These are phyloP conservation scores for Oreortyx pictus DNA, from an alignment of 2,797 vertebrate genomes.

Conservation along the genomic window DNA sequence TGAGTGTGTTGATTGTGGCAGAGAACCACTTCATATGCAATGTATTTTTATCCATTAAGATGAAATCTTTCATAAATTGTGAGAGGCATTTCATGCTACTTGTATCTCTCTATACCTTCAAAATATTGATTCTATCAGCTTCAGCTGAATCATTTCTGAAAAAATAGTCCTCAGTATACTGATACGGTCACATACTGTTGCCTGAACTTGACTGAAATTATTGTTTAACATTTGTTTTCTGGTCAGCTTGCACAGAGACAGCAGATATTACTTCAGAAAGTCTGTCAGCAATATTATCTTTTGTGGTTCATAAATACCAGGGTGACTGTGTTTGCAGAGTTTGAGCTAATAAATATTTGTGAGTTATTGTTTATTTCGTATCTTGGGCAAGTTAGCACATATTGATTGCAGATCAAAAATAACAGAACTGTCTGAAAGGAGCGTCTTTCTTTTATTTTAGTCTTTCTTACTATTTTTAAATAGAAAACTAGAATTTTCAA, in stretches of 20 bases:
- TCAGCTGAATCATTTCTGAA: not conserved
- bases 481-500: too few species aligned
- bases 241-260: not conserved
- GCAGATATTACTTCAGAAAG: not conserved
- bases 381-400: too few species aligned
- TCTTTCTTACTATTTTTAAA: too few species aligned
- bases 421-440: too few species aligned
- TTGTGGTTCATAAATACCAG: not conserved
- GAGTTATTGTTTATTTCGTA: too few species aligned
- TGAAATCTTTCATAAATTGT: not conserved
- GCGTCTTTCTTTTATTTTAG: too few species aligned
- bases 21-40: not conserved
- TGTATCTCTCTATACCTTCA: not conserved
- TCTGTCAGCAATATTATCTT: not conserved
- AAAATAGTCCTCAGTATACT: not conserved
- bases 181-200: not conserved
- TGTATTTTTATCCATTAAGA: not conserved
- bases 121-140: not conserved
- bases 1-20: not conserved
- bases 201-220: not conserved
- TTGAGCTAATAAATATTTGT: too few species aligned
- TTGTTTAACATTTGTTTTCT: not conserved
- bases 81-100: not conserved
- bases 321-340: not conserved
- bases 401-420: too few species aligned